Conservation (phyloP, 2,797 vertebrate species). For the Neosalanx taihuensis region DNA sequence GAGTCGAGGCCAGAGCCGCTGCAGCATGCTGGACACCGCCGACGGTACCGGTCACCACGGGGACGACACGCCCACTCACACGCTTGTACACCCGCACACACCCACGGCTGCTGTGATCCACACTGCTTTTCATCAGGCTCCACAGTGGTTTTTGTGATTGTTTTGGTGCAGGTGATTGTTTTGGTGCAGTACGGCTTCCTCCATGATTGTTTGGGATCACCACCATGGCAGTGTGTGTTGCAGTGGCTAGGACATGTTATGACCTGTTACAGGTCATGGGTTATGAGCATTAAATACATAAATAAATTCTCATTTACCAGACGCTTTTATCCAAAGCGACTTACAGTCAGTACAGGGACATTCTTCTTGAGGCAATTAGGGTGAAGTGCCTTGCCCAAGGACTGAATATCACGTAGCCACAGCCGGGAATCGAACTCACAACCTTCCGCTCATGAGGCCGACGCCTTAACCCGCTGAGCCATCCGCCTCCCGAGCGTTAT, state of each 20-base stretch:
- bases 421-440: too few species aligned
- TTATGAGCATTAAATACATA: too few species aligned
- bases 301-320: too few species aligned
- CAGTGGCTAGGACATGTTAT: constrained; percentile 13
- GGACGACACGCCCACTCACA: background rate
- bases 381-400: too few species aligned
- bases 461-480: too few species aligned
- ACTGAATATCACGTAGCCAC: too few species aligned
- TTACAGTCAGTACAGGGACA: too few species aligned
- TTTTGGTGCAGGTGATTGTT: too few species aligned
- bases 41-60: constrained; percentile 75
- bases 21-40: constrained; percentile 96
- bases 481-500: background rate
- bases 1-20: constrained; percentile 91
- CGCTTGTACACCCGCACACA: constrained; percentile 9
- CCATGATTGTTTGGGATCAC: constrained; percentile 1
- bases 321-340: too few species aligned
- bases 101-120: background rate
- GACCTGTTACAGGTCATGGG: background rate
- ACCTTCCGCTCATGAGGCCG: too few species aligned
- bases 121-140: background rate
- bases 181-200: too few species aligned
- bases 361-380: too few species aligned
- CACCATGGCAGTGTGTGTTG: constrained; percentile 13
- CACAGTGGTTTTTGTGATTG: background rate